Base-by-base conservation (phyloP, 23 tunicate genomes). In the Halocynthia aurantium region DNA sequence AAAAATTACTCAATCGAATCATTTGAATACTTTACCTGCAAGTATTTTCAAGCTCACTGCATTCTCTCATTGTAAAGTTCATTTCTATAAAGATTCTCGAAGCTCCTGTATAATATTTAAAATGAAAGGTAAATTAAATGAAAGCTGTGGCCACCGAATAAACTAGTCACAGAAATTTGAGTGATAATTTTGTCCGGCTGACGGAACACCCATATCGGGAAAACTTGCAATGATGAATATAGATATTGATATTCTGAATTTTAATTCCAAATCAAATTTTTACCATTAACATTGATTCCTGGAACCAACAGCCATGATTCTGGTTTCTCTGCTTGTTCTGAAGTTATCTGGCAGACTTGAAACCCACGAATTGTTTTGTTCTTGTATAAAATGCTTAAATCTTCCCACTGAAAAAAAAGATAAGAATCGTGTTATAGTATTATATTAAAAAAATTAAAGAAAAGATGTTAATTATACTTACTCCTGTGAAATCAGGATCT, bases 41-140 rank as follows among this genome's bases (percentile, higher is more conserved):
- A 12, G 95, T 83, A 52, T 88, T 86, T 20, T 88, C 51, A 19
- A 88, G 57, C 40, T 88, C 88, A 78, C 60, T 9, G 67, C 95
- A 88, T 78, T 88, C 95, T 62, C 95, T 53, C 95, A 88, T 88
- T 65, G 81, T 84, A 68, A 88, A 88, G 7, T 88, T 56, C 54
- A 88, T 62, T 52, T 84, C 87, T 67, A 88, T 79, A 69, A 76
- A 88, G 7, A 88, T 52, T 31, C 95, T 77, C 52, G 81, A 65
- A 6, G 68, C 81, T 9, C 82, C 94, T 88, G 72, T 2, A 21
- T 0, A 17, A 67, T 18, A 67, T 2, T 67, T 12, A 31, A 31
- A 31, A 31, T 0, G 44, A 31, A 31, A n/a, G n/a, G n/a, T n/a
- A n/a, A n/a, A n/a, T n/a, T n/a, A n/a, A n/a, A n/a, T n/a, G n/a